phyloP scores from a whole-genome alignment of 2,113 vertebrate species.

The Nesoenas mayeri region DNA sequence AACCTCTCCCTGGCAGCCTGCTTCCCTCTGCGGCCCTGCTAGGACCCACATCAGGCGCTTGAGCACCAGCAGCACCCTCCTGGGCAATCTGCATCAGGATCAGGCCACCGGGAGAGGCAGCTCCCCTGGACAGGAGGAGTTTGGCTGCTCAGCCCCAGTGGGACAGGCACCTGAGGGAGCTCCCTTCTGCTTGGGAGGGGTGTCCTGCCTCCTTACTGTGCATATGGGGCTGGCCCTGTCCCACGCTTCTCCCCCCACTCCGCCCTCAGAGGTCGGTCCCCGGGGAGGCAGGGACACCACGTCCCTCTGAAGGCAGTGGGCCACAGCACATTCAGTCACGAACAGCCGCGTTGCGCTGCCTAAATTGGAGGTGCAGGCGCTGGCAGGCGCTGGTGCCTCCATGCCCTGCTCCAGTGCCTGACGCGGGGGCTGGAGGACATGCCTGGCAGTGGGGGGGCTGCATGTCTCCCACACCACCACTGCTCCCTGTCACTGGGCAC shows the following conservation, averaged over 20 bases:
- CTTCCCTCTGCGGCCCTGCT: neutral
- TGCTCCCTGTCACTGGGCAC: neutral
- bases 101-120: neutral
- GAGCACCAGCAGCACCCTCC: fast-evolving
- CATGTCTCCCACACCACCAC: fast-evolving
- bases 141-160: neutral
- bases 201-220: fast-evolving
- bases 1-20: fast-evolving
- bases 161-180: neutral
- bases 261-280: neutral
- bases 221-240: neutral
- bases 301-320: neutral
- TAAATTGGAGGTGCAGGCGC: neutral
- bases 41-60: neutral
- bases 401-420: neutral
- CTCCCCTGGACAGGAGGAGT: too few relatives aligned
- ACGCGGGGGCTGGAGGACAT: fast-evolving
- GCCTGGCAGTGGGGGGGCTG: neutral
- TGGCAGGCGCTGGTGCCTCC: neutral
- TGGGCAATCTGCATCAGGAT: neutral
- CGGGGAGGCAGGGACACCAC: neutral
- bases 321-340: neutral
- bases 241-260: neutral
- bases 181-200: neutral
- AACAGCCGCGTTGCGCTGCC: neutral